Percentiles rank a stretch among this genome's conserved stretches.
phyloP scores from a whole-genome alignment of 1,140 invertebrate species.

The Papilio xuthus region DNA sequence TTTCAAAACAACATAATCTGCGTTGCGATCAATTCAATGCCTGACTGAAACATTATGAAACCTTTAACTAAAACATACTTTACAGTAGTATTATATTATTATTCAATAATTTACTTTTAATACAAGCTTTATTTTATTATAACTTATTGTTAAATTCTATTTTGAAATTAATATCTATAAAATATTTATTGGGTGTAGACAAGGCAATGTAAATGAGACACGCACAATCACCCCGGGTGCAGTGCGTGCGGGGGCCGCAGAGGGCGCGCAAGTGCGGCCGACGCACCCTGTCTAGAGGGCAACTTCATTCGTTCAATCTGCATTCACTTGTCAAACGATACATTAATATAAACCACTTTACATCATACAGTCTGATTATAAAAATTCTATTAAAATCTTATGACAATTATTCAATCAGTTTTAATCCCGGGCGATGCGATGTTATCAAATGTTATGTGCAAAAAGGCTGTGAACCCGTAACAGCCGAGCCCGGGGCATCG shows the following conservation, averaged over 20 bases:
- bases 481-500: conserved; percentile 34
- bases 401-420: conserved; percentile 15
- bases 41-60: too few relatives aligned
- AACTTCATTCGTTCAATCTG: neutral
- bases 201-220: neutral
- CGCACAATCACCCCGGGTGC: conserved; percentile 14
- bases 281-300: conserved; percentile 33
- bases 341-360: neutral
- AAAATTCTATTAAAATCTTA: neutral
- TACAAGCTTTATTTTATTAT: too few relatives aligned
- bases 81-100: too few relatives aligned
- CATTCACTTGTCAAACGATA: neutral
- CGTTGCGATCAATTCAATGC: too few relatives aligned
- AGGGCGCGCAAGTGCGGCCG: conserved; percentile 30
- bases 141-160: too few relatives aligned
- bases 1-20: neutral
- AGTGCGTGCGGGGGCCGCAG: neutral
- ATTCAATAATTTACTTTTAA: too few relatives aligned
- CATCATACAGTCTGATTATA: too few relatives aligned
- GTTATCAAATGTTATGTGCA: neutral
- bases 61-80: too few relatives aligned
- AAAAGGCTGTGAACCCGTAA: neutral
- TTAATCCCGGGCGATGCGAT: neutral
- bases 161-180: neutral
- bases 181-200: neutral